Evolutionary conservation across 2,888 invertebrate genomes (phyloP), one percentile per base, ranked within the genome.

Genomic region (Bhutanitis thaidina): DNA sequence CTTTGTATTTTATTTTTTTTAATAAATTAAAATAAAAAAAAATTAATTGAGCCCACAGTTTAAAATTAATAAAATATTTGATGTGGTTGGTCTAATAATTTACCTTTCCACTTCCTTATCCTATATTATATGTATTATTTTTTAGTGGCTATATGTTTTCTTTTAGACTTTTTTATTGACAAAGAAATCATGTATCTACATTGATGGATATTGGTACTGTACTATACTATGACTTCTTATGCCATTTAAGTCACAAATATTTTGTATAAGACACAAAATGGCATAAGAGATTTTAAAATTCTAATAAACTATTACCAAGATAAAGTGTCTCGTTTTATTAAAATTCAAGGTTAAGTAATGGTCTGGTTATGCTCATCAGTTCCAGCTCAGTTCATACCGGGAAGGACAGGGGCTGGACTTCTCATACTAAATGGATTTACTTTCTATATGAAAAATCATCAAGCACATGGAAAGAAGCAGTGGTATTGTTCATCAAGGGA

Each of bases 401-500:
- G 88, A 27, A 62, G 88, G 41, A 88, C 88, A 0, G 88, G 88
- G 0, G 86, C 88, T 1, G 85, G 87, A 0, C 63, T 89, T 1
- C 69, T 89, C 10, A 81, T 88, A 56, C 71, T 89, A 27, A 85
- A 89, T 10, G 88, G 88, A 0, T 88, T 87, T 56, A 89, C 88
- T 8, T 89, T 89, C 60, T 89, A 89, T 53, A 86, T 88, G 87
- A 89, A 89, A 61, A 89, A 89, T 56, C 87, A 88, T 57, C 88
- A 88, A 56, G 88, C 88, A 0, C 85, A 88, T 55, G 88, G 88
- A 1, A 88, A 87, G 59, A 89, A 89, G 59, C 88, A 89, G 55
- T 88, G 88, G 88, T 89, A 89, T 56, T 89, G 88, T 55, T 88
- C 88, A 1, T 86, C 88, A 0, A 78, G 88, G 53, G 88, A 89